Base-by-base conservation (phyloP, 2,888 invertebrate species). In the Philereme transversata region DNA sequence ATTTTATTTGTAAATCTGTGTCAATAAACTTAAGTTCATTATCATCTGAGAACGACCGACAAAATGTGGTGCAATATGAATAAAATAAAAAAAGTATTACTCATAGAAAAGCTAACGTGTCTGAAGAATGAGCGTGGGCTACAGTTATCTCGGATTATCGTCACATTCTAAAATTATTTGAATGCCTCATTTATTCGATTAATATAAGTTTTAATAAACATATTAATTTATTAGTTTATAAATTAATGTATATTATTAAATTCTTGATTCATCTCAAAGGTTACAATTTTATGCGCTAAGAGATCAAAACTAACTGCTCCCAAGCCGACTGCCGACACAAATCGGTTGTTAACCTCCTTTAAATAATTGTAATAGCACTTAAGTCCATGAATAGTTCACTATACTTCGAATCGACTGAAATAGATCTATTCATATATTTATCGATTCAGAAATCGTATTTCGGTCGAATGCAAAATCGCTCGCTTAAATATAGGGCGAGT, bases 91-190 rank as follows among this genome's bases (percentile, higher is more conserved):
- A 74, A 72, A 48, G 46, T 60, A 72, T 84, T 86, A 84, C 77
- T 87, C 86, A 86, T 76, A 73, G 70, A 79, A 76, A 75, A 74
- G n/a, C 71, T 70, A 67, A 76, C 64, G 70, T 69, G 72, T 67
- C 43, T 57, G 73, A 83, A 80, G 82, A 78, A 78, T 77, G 68
- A 72, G 86, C 81, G 87, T 87, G 79, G 87, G 87, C 74, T 75
- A 78, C 78, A 71, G 79, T 86, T 84, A 86, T 72, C 22, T 82
- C 83, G 85, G 74, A 71, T 70, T 70, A 70, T 67, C 70, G 74
- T 75, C 73, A 67, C 67, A 60, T 57, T 64, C 59, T 64, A 56
- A 22, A 22, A 22, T 22, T 61, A 59, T 56, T 46, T 45, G 22
- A 54, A 52, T 55, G 41, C 60, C 48, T n/a, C 33, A 59, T 51